A percentile compares a stretch with the other conserved stretches of the same genome.
Evolutionary conservation across 2,797 vertebrate species (phyloP).

Genomic region (Acropternis orthonyx): DNA sequence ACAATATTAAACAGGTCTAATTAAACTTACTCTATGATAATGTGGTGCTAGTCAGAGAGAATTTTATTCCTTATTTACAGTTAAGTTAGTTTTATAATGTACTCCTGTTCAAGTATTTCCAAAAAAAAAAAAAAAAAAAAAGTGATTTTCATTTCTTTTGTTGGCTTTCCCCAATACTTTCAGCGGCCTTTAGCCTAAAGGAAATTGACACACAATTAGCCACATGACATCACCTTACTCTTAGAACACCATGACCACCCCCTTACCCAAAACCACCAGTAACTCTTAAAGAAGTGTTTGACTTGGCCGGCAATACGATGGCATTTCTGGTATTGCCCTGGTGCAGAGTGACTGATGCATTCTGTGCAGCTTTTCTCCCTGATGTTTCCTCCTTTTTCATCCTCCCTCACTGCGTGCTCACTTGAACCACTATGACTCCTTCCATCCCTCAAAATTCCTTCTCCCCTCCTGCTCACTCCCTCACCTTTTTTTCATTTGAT

Average conservation of each 20-base stretch:
- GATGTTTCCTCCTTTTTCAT: background rate
- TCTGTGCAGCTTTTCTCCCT: background rate
- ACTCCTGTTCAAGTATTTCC: background rate
- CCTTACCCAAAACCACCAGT: rapidly evolving
- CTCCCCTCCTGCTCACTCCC: background rate
- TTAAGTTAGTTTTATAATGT: background rate
- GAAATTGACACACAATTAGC: background rate
- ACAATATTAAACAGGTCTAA: background rate
- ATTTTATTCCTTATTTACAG: background rate
- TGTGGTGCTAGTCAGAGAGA: rapidly evolving
- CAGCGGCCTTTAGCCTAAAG: background rate
- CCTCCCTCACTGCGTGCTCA: background rate
- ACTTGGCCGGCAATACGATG: background rate
- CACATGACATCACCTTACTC: background rate
- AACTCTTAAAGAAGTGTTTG: background rate
- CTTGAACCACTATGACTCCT: background rate
- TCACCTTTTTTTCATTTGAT: background rate
- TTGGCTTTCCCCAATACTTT: background rate
- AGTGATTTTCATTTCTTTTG: background rate
- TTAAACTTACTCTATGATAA: background rate
- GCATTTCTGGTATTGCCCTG: background rate
- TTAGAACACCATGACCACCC: background rate
- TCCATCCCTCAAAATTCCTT: background rate
- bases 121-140: background rate
- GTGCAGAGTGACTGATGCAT: background rate